Evolutionary conservation across 2,113 vertebrate genomes (phyloP), one percentile per base, ranked within the genome.

Genomic region (Rattus norvegicus): DNA sequence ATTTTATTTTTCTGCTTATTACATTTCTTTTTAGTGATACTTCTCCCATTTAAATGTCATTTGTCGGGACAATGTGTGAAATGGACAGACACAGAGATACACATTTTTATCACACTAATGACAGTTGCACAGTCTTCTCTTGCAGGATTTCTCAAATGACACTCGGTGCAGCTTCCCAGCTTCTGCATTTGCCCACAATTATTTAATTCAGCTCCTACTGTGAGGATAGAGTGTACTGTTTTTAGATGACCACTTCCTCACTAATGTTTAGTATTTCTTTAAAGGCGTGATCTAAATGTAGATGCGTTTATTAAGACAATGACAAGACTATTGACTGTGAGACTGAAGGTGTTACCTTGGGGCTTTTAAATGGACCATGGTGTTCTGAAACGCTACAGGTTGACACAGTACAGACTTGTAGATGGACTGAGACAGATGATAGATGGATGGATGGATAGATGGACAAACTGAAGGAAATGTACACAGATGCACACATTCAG

Each of bases 1-100:
- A 70, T 39, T 93, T 96, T 33, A 77, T 33, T 83, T 77, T 39
- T 84, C 79, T 30, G 76, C 43, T 92, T 88, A 83, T 83, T 93
- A 89, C 7, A 33, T 73, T 83, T 90, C 52, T 69, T 79, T 65
- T 81, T 39, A 36, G 56, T 77, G 59, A 19, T 5, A 61, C 63
- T 93, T 47, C 52, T 49, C 59, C 75, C 75, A 81, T 93, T 87
- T 3, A 49, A 94, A 87, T 61, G 65, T 26, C 67, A 72, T 7
- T 8, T 30, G 36, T 65, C 79, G 33, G 91, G 33, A 28, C 61
- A 91, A 61, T 7, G 20, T 1, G 11, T 76, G 69, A 92, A 90
- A 39, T 0, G 0, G 36, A 63, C 52, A 94, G 77, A 28, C 43
- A 49, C 49, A 88, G 39, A 69, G 26, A 54, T 6, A 61, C 56